These are phyloP conservation scores for Drosophila subquinaria DNA, from an alignment of 2,888 invertebrate species.

Conservation along the genomic window DNA sequence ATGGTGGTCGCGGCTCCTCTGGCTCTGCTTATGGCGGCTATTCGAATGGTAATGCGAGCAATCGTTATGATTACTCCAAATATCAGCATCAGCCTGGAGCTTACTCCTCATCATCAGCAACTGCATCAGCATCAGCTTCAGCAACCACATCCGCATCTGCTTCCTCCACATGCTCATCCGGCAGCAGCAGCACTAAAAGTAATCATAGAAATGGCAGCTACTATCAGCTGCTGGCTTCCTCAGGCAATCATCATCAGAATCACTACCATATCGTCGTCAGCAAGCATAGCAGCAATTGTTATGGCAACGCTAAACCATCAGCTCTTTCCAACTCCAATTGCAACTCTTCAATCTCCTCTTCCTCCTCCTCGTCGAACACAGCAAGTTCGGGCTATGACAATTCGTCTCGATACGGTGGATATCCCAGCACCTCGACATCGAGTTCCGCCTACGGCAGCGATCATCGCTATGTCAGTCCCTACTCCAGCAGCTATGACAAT, in stretches of 20 bases:
- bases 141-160: constrained; percentile 57
- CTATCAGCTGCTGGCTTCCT: constrained; percentile 44
- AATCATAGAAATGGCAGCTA: constrained; percentile 60
- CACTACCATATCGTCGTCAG: constrained; percentile 67
- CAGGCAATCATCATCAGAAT: constrained; percentile 58
- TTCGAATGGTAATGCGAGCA: constrained; percentile 77
- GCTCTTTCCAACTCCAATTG: constrained; percentile 47
- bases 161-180: constrained; percentile 5
- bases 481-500: constrained; percentile 85
- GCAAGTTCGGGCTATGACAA: constrained; percentile 72
- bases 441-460: constrained; percentile 76
- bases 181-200: constrained; percentile 51
- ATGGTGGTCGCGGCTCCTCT: constrained; percentile 67
- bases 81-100: constrained; percentile 45
- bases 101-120: constrained; percentile 41
- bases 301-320: constrained; percentile 69
- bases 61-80: constrained; percentile 65
- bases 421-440: constrained; percentile 69
- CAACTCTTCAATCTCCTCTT: constrained; percentile 18
- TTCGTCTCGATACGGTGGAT: constrained; percentile 73
- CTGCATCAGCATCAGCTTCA: constrained; percentile 38
- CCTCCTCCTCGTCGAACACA: constrained; percentile 43
- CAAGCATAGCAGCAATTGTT: constrained; percentile 58
- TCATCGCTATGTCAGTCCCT: constrained; percentile 85
- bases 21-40: constrained; percentile 70